Base-by-base conservation (phyloP, 2,888 invertebrate species). In the Andrena hattorfiana region DNA sequence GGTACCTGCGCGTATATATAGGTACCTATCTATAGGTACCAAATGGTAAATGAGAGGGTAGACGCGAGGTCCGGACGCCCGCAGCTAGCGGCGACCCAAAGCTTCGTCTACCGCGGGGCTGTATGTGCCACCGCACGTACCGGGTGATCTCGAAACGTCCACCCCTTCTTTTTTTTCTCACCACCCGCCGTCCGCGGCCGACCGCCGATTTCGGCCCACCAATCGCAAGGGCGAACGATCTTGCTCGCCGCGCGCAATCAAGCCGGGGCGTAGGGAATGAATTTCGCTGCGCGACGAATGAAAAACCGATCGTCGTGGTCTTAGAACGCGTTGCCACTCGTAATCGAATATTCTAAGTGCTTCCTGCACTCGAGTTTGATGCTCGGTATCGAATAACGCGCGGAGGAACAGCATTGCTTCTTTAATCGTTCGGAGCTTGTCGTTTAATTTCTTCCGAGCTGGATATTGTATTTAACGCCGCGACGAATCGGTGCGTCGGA, bases 1-100 rank as follows among this genome's bases (percentile, higher is more conserved):
- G 84, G 87, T 82, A 88, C 81, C 87, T 87, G 81, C 74, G 68
- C 88, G 87, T 88, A 85, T 90, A 89, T 87, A 89, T 89, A 90
- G 91, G 91, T 92, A 92, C 92, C 92, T 93, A 93, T 93, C 93
- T 94, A 93, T 94, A 94, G 93, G 93, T 93, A 93, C 93, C 92
- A 94, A 94, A 94, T 94, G 94, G 94, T 93, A 94, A 94, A 94
- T 93, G 93, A 94, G 94, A 92, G 94, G 94, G 91, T 94, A 91
- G 93, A 94, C 94, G 93, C 89, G 85, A 89, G 90, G 85, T 91
- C 92, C 93, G 94, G 94, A 94, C 92, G 93, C 85, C 90, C 91
- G 91, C 91, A 93, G 93, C 94, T 93, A 94, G 94, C 94, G 93
- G 94, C 94, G 92, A 93, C 94, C 93, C 92, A 94, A 94, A 94